Evolutionary conservation across 2,113 vertebrate genomes (phyloP), one percentile per base, ranked within the genome.

Genomic region (Chloropsis hardwickii): DNA sequence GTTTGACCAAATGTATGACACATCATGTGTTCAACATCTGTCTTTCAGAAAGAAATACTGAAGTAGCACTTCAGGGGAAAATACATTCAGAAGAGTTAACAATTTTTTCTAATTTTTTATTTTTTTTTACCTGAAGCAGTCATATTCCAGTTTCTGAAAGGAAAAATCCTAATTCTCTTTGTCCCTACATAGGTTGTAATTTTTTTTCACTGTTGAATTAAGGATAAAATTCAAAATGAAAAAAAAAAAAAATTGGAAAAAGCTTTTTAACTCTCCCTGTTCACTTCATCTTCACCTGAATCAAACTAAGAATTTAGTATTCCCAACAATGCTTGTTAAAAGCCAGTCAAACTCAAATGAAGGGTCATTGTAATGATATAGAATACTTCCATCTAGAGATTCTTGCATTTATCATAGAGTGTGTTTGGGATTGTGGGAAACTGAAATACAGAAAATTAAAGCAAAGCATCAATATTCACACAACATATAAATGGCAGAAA

Each of bases 101-200:
- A 0, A 0, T 33, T 28, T 50, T 47, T n/a, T 23, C 5, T 8
- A 2, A 2, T n/a, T 23, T 5, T 8, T 1, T 2, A 8, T 25
- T 10, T 23, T 44, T 61, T 47, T 54, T 64, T 44, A 37, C 5
- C 7, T 24, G 35, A 72, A 81, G 28, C 7, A 53, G 14, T 39
- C 2, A 19, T 64, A 64, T 24, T 73, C 18, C 7, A 16, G 3
- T 40, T 83, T 76, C 33, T 58, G 48, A 77, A 47, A 69, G 9
- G 20, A 91, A 95, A 80, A 81, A 29, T 12, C 4, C 23, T 28
- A 27, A 18, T 18, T 65, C n/a, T 64, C 5, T 62, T 60, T 45
- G 21, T 53, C 21, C 7, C 13, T 73, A 44, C 5, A 50, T 12
- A 25, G 20, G 7, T 20, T 72, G 3, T 3, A 57, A 16, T 17